Conservation (phyloP, 2,797 vertebrate species). For the Podarcis siculus region DNA sequence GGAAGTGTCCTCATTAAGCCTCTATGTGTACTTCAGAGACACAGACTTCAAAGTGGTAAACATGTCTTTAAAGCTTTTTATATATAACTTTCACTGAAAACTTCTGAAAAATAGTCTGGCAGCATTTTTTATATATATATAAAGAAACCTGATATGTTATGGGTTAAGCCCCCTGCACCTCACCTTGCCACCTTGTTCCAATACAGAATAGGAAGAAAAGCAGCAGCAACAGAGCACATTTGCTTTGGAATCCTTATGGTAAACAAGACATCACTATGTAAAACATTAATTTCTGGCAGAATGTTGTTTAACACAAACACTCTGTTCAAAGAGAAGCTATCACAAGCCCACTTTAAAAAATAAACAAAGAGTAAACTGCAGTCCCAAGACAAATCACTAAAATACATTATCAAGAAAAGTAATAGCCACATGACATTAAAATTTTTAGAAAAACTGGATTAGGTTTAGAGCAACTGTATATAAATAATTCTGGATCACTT, state of each 20-base stretch:
- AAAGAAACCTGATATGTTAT: background rate
- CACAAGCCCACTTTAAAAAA: background rate
- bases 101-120: conserved; percentile 8
- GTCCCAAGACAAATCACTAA: background rate
- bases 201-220: background rate
- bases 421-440: background rate
- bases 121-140: background rate
- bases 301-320: background rate
- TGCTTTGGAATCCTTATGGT: background rate
- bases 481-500: background rate
- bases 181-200: background rate
- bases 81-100: conserved; percentile 37
- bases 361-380: background rate
- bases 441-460: background rate
- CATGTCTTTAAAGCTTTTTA: conserved; percentile 48
- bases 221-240: background rate
- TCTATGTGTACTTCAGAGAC: conserved; percentile 47
- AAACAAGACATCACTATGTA: background rate
- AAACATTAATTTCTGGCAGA: background rate
- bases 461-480: background rate
- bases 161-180: background rate
- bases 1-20: conserved; percentile 53
- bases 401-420: background rate
- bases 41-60: conserved; percentile 51
- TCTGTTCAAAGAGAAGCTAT: background rate